Evolutionary conservation across 2,888 invertebrate genomes (phyloP).

Genomic region (Nineta flava): DNA sequence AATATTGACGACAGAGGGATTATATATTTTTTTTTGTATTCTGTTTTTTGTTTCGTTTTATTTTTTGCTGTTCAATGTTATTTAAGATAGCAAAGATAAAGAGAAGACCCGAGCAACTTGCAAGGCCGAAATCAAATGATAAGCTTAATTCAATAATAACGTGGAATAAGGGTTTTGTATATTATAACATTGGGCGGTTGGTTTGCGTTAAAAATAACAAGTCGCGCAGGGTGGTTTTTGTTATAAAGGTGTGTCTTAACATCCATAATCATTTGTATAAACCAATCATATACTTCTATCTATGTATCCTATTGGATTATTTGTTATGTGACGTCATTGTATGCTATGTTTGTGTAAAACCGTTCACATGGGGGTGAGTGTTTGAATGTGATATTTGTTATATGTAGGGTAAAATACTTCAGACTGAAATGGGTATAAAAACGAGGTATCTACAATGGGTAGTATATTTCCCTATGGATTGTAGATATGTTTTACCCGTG

Average conservation of each 20-base stretch:
- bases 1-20: neutral
- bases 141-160: slow-evolving; percentile 64
- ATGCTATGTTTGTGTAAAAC: neutral
- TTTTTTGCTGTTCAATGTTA: neutral
- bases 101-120: slow-evolving; percentile 4
- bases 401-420: no score
- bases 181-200: slow-evolving; percentile 18
- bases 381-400: neutral
- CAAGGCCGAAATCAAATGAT: slow-evolving; percentile 47
- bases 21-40: no score
- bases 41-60: no score
- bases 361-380: neutral
- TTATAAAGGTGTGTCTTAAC: slow-evolving; percentile 11
- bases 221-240: slow-evolving; percentile 10
- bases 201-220: slow-evolving; percentile 20
- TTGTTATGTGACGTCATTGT: slow-evolving; percentile 20
- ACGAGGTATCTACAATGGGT: neutral
- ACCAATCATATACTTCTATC: slow-evolving; percentile 15
- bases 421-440: no score
- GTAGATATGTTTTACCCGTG: neutral
- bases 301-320: slow-evolving; percentile 14
- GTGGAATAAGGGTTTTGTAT: neutral
- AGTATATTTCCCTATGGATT: neutral
- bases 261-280: slow-evolving; percentile 13
- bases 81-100: neutral